Evolutionary conservation across 2,888 invertebrate genomes (phyloP).

Genomic region (Ormia ochracea): DNA sequence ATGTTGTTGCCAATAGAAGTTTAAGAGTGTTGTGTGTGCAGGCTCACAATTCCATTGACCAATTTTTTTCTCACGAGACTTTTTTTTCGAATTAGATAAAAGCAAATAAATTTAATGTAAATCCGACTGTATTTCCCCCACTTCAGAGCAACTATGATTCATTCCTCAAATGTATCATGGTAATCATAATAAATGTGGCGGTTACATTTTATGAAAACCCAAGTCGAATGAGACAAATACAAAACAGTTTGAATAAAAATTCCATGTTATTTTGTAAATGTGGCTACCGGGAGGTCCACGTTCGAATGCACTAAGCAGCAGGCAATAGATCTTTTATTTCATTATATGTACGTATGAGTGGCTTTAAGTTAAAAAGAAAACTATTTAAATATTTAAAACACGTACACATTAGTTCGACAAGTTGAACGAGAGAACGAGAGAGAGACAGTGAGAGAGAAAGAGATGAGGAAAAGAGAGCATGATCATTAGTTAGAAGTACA

Average conservation of each 20-base stretch:
- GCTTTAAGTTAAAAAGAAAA: not conserved
- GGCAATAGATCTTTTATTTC: constrained; percentile 24
- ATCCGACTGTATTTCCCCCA: not conserved
- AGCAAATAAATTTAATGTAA: constrained; percentile 1
- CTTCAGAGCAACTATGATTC: constrained; percentile 53
- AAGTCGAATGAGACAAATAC: not conserved
- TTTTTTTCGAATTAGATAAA: not conserved
- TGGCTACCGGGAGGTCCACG: constrained; percentile 54
- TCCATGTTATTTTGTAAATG: constrained; percentile 4
- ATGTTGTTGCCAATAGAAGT: too few species aligned
- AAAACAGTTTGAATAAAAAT: constrained; percentile 16
- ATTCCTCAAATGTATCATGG: constrained; percentile 51
- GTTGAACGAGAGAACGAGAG: not conserved
- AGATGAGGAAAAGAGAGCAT: too few species aligned
- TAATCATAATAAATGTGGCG: constrained; percentile 55
- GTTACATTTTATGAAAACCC: constrained; percentile 25
- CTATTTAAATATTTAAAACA: constrained; percentile 46
- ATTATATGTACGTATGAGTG: not conserved
- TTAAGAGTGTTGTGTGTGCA: too few species aligned
- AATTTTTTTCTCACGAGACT: not conserved
- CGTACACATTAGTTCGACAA: constrained; percentile 28
- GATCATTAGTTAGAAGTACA: constrained; percentile 15
- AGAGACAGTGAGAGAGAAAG: too few species aligned
- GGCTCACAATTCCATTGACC: too few species aligned
- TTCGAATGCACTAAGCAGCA: not conserved